Evolutionary conservation across 2,113 vertebrate genomes (phyloP), one percentile per base, ranked within the genome.

Genomic region (Delphinapterus leucas): DNA sequence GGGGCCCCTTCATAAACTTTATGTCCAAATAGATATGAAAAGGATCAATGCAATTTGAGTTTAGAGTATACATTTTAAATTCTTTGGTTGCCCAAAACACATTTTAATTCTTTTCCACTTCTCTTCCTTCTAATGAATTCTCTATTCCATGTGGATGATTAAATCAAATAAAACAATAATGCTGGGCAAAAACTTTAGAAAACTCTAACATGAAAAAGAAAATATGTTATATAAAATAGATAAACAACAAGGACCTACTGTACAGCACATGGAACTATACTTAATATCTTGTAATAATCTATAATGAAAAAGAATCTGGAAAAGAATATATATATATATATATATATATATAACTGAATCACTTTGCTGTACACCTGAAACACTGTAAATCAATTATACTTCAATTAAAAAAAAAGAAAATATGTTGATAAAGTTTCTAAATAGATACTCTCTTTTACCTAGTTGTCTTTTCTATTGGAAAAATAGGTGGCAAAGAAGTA

Each of bases 41-140:
- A 87, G 61, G 41, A 86, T 25, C 23, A 58, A 61, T 74, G 31
- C 25, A 55, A 77, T 68, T 67, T 90, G 88, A 92, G 25, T 60
- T 93, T 76, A 87, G 93, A 84, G 58, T 58, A 65, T 41, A 55
- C 33, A 47, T 82, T 97, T 73, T 53, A 90, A 97, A 87, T 81
- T 85, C 86, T 65, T 87, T 58, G 60, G 36, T 88, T 84, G 36
- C 53, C 20, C 68, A 14, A 71, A 73, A 95, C 25, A 80, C 13
- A 84, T 85, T 90, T 90, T 55, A 97, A 33, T 8, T 47, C 33
- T 25, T 47, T 20, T 58, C 55, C 12, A 15, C 47, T 36, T 84
- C 80, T 95, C 44, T 84, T 83, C 76, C 26, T 77, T 53, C 85
- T 80, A 74, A 53, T 61, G 61, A 96, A 92, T 25, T 77, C 38